Percentiles rank a stretch among this genome's conserved stretches.
Evolutionary conservation across 2,888 invertebrate species (phyloP).

Genomic region (Malacosoma neustria): DNA sequence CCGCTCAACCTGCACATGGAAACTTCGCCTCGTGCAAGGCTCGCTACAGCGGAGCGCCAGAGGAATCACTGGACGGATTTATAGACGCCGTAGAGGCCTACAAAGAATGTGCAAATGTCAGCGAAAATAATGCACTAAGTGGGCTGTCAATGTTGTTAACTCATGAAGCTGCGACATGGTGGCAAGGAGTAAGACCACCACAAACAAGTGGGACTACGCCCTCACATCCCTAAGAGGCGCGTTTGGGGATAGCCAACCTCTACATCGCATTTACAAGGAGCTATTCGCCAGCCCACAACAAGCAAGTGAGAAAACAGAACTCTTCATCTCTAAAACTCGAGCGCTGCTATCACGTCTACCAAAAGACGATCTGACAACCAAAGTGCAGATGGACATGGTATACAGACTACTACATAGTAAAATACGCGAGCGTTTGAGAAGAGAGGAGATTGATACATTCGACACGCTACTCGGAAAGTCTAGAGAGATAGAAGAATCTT

Average conservation of each 20-base stretch:
- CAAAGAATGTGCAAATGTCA: slow-evolving; percentile 8
- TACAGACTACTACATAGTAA: slow-evolving; percentile 13
- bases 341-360: slow-evolving; percentile 8
- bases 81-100: slow-evolving; percentile 11
- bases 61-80: slow-evolving; percentile 6
- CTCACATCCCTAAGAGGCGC: neutral
- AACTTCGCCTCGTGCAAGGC: slow-evolving; percentile 11
- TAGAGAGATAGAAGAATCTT: slow-evolving; percentile 8
- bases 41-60: slow-evolving; percentile 8
- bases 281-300: slow-evolving; percentile 1
- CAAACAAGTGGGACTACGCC: slow-evolving; percentile 2
- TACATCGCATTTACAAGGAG: slow-evolving; percentile 2
- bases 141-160: slow-evolving; percentile 14
- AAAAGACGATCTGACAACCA: neutral
- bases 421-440: slow-evolving; percentile 9
- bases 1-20: no score
- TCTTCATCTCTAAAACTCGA: slow-evolving; percentile 7
- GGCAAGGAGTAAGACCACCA: slow-evolving; percentile 7
- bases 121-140: slow-evolving; percentile 10
- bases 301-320: slow-evolving; percentile 1
- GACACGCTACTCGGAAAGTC: slow-evolving; percentile 7
- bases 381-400: slow-evolving; percentile 11
- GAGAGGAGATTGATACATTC: slow-evolving; percentile 4
- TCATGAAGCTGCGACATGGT: slow-evolving; percentile 13
- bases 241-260: slow-evolving; percentile 5